Base-by-base conservation (phyloP, 2,888 invertebrate genomes). In the Tetropium fuscum region DNA sequence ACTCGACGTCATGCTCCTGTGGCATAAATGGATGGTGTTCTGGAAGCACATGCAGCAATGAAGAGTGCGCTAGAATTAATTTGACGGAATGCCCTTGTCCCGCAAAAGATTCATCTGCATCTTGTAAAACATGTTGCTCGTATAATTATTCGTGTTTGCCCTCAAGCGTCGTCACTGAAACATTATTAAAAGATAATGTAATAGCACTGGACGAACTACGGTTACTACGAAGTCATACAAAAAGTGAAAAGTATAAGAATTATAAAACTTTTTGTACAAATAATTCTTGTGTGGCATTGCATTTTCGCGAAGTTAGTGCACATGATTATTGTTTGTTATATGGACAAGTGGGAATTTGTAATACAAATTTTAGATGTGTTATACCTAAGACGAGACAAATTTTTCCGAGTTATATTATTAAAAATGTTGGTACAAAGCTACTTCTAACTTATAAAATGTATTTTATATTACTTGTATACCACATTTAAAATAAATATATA, bases 21-120 rank as follows among this genome's bases (percentile, higher is more conserved):
- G 85, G 84, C 0, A 73, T 85, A 32, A 82, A 82, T 19, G 85
- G 85, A 0, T 75, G 79, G 1, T 86, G 86, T 51, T 41, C 82
- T 10, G 83, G 82, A 58, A 77, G 79, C 4, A 74, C 74, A 47
- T 86, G 86, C 56, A 83, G 84, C 63, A 84, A 84, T 1, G 79
- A 82, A 0, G 86, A 86, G 70, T 86, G 85, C 69, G 83, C 82
- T 0, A 59, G 77, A 3, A 70, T 86, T 0, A 83, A 83, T 0
- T 74, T 84, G 0, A 64, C 56, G 8, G 86, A 86, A 73, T 86
- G 86, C 69, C 69, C 70, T 8, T 85, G 85, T 65, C 64, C 74
- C n/a, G n/a, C n/a, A n/a, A n/a, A n/a, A n/a, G n/a, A n/a, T n/a
- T n/a, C n/a, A n/a, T n/a, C n/a, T n/a, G n/a, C n/a, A n/a, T n/a